Evolutionary conservation across 2,113 vertebrate genomes (phyloP).

Genomic region (Eidolon helvum): DNA sequence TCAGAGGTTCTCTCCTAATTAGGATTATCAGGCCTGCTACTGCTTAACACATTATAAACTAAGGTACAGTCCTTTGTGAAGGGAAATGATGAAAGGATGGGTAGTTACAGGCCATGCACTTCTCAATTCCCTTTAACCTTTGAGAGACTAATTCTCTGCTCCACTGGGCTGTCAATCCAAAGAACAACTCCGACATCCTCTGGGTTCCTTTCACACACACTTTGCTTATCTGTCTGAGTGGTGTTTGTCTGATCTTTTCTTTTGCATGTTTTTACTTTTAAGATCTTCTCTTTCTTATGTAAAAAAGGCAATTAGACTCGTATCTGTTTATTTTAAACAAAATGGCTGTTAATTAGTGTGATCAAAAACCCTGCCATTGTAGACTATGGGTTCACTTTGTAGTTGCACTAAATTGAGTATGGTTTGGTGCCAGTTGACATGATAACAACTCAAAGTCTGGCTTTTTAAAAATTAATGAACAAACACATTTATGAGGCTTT

Average conservation of each 20-base stretch:
- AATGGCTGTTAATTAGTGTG: conserved; percentile 99
- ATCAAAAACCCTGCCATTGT: conserved; percentile 97
- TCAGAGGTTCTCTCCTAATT: conserved; percentile 35
- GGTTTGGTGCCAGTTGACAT: conserved; percentile 96
- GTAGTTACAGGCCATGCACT: not conserved
- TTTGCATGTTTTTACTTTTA: conserved; percentile 95
- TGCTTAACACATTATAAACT: not conserved
- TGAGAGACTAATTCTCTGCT: conserved; percentile 16
- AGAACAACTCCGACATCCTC: conserved; percentile 75
- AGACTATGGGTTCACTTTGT: conserved; percentile 95
- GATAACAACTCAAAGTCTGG: conserved; percentile 91
- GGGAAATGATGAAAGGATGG: not conserved
- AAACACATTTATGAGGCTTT: conserved; percentile 89
- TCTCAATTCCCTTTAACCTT: conserved; percentile 31
- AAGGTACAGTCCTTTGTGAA: not conserved
- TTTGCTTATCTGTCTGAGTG: conserved; percentile 86
- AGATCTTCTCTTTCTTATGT: conserved; percentile 99
- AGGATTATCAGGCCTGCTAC: not conserved
- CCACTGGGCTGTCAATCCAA: conserved; percentile 66
- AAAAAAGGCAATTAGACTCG: conserved; percentile 99
- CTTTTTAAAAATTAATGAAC: conserved; percentile 92
- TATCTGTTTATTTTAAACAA: conserved; percentile 99
- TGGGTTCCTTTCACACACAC: conserved; percentile 78
- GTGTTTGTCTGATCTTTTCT: conserved; percentile 89
- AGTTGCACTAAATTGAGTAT: conserved; percentile 89